Evolutionary conservation across 2,888 invertebrate genomes (phyloP), one percentile per base, ranked within the genome.

Genomic region (Galerucella pusilla): DNA sequence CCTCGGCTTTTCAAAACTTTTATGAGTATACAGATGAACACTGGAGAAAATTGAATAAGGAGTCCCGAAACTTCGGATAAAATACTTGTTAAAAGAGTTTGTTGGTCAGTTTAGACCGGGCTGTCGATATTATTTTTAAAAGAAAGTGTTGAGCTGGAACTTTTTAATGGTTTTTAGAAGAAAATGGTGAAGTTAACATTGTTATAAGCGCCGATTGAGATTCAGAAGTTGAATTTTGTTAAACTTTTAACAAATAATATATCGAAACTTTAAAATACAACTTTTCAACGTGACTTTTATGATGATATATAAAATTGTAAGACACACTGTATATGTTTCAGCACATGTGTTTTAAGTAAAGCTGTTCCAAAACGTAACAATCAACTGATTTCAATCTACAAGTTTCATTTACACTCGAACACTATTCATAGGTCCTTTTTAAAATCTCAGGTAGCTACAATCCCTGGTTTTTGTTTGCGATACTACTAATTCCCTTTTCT

Each of bases 21-120:
- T 16, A 46, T 49, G 46, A 46, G 45, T 65, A 46, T 65, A 46
- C 20, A 65, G 64, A 45, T 65, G 46, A 65, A 65, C 16, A 63
- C 64, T 20, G 64, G 46, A n/a, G 16, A 71, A 65, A 65, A 71
- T 71, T 71, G 65, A 71, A 71, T 71, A 71, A 65, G 25, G 16
- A 28, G 35, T 16, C 16, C 65, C 71, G 49, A 57, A 54, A 65
- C 54, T 71, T 65, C 42, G 64, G 46, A 60, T 71, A 71, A 71
- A 71, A 71, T 71, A 71, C 71, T 71, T 71, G 65, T 71, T 71
- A 65, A 71, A 65, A 59, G 71, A 71, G 71, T 71, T 71, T 52
- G 71, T 65, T 71, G 71, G 71, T 71, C 71, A 71, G 65, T 65
- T 65, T 59, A 6, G 65, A 45, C 25, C 59, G 20, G 28, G 20